Evolutionary conservation across 1,140 invertebrate genomes (phyloP), one percentile per base, ranked within the genome.

Genomic region (Carcinoscorpius rotundicauda): DNA sequence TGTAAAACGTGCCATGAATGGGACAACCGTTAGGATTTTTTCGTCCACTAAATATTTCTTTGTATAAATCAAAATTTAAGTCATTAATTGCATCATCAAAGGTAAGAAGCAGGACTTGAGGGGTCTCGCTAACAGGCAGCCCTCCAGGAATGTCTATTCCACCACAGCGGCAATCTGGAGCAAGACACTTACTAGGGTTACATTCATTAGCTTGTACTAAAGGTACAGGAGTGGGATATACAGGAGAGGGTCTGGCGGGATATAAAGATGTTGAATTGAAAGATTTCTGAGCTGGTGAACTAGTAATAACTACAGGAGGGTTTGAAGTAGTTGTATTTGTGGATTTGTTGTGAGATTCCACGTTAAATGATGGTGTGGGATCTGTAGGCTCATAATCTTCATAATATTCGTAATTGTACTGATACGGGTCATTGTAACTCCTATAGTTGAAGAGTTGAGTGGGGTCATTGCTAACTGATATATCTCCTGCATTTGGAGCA

Each of bases 11-110:
- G 51, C 91, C 93, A 50, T 86, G 83, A 70, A 98, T 95, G 1
- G 94, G 93, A 61, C 72, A 73, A 56, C 94, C 93, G 78, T 97
- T 97, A 6, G 93, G 91, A 77, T 97, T 97, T 62, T 85, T 85
- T 68, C 91, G 82, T 65, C 89, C 89, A 74, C 89, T 89, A 76
- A 95, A 94, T 8, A 95, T 78, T 75, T 93, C 90, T 66, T 82
- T 78, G 76, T 94, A 96, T 52, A 95, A 81, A 72, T 87, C 88
- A 78, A 92, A 93, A 81, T 95, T 95, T 65, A 95, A 80, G 76
- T 95, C 92, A 76, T 96, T 95, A 60, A 95, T 90, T 3, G 90
- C 93, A 80, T 95, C 92, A 76, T 95, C 92, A 77, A 94, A 96
- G 60, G 91, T 95, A 72, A 95, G 81, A 51, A 95, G 81, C 61